Evolutionary conservation across 2,797 vertebrate species (phyloP).

Genomic region (Apogon talboti): DNA sequence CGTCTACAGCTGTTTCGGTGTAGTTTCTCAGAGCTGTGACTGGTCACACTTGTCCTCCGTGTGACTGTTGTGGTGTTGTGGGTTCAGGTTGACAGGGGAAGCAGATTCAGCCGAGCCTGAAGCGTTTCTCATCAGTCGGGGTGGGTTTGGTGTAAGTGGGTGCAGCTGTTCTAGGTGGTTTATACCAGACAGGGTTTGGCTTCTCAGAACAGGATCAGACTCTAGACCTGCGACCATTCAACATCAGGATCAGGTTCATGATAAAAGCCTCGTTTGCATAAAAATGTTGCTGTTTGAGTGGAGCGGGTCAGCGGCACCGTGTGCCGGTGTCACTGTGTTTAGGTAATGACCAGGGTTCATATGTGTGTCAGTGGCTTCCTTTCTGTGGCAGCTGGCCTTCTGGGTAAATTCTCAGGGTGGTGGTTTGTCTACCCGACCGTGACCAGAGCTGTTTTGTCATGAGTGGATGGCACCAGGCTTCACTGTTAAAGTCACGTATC

Average conservation of each 20-base stretch:
- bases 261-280: neutral
- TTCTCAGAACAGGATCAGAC: neutral
- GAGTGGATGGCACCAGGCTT: neutral
- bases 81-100: slow-evolving; percentile 49
- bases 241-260: neutral
- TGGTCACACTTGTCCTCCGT: neutral
- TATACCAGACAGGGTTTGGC: neutral
- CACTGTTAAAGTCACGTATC: neutral
- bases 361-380: too few relatives aligned
- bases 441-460: slow-evolving; percentile 19
- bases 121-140: slow-evolving; percentile 60
- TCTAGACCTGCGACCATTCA: neutral
- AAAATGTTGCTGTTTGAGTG: neutral
- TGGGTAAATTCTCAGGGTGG: too few relatives aligned
- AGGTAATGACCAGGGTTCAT: too few relatives aligned
- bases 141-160: slow-evolving; percentile 3
- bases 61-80: slow-evolving; percentile 9
- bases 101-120: slow-evolving; percentile 44
- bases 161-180: neutral
- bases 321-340: too few relatives aligned
- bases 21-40: neutral
- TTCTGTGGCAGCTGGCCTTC: too few relatives aligned
- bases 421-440: slow-evolving; percentile 5
- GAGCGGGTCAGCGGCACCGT: too few relatives aligned
- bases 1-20: neutral